Base-by-base conservation (phyloP, 2,113 vertebrate species). In the Atrichornis clamosus region DNA sequence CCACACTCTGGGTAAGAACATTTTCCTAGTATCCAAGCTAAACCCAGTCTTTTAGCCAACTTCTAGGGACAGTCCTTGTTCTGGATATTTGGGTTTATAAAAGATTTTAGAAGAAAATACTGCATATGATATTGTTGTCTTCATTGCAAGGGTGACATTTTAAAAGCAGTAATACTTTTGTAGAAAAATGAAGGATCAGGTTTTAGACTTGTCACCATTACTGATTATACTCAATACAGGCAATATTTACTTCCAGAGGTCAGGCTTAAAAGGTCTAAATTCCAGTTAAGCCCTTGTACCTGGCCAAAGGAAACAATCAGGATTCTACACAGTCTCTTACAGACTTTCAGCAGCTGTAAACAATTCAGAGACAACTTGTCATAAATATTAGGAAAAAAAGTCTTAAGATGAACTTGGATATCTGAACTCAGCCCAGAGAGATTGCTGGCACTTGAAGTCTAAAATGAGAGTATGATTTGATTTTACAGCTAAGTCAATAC, bases 221-320 rank as follows among this genome's bases (percentile, higher is more conserved):
- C 33, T 53, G 67, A 77, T 46, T 85, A 87, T 42, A 73, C 59
- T 56, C 6, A 76, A 33, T 32, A 68, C 14, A 76, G 70, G 24
- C 62, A 89, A 21, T 83, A 91, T 91, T 94, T 94, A 89, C 80
- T 92, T 81, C 64, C 72, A 94, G 82, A 92, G 50, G 76, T 73
- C 50, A 86, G 0, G 0, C 39, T 88, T 77, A 44, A 46, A 41
- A 88, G 26, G 53, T 65, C 58, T 80, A 17, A 69, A 85, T 77
- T 86, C 55, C 90, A 96, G 26, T 23, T 81, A 90, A 88, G 39
- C 16, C 17, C 47, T 44, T 72, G 27, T 63, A 81, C 13, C 50
- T 59, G 76, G 42, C 84, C 27, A 74, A 90, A 74, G 22, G 33
- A 60, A 94, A 92, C 15, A 91, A 84, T 2, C 2, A 4, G 35